These are phyloP conservation scores for Crocallis elinguaria DNA, from an alignment of 2,888 invertebrate species.

Conservation along the genomic window DNA sequence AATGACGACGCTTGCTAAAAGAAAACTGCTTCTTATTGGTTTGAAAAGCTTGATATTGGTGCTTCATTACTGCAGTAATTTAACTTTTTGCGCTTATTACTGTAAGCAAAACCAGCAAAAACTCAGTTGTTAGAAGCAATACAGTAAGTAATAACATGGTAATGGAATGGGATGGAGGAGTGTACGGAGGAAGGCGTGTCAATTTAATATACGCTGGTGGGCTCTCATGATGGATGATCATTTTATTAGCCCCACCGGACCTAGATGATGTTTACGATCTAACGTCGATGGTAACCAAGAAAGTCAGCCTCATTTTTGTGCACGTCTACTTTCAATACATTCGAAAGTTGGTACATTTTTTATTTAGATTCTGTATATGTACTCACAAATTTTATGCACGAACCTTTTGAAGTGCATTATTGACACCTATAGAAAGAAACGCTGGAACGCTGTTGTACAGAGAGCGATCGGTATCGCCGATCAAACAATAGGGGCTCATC, in stretches of 20 bases:
- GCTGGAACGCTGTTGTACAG: slow-evolving; percentile 46
- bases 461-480: slow-evolving; percentile 57
- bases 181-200: slow-evolving; percentile 72
- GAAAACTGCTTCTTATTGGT: slow-evolving; percentile 28
- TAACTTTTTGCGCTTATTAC: slow-evolving; percentile 42
- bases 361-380: slow-evolving; percentile 1
- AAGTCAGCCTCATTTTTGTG: slow-evolving; percentile 40
- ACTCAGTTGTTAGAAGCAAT: slow-evolving; percentile 41
- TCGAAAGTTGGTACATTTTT: slow-evolving; percentile 26
- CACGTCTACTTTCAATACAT: slow-evolving; percentile 26
- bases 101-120: slow-evolving; percentile 34
- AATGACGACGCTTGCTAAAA: slow-evolving; percentile 26
- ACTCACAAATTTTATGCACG: slow-evolving; percentile 13
- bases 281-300: slow-evolving; percentile 50
- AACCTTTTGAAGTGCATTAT: slow-evolving; percentile 40
- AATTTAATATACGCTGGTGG: slow-evolving; percentile 79
- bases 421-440: slow-evolving; percentile 38
- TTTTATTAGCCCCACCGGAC: slow-evolving; percentile 69
- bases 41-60: no score
- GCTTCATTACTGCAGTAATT: slow-evolving; percentile 27
- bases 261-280: slow-evolving; percentile 51
- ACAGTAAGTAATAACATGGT: slow-evolving; percentile 54
- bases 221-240: slow-evolving; percentile 67
- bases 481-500: slow-evolving; percentile 69
- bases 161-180: slow-evolving; percentile 66